Base-by-base conservation (phyloP, 30 jellyfish, hydroid and myxozoan genomes). In the Sanderia malayensis region DNA sequence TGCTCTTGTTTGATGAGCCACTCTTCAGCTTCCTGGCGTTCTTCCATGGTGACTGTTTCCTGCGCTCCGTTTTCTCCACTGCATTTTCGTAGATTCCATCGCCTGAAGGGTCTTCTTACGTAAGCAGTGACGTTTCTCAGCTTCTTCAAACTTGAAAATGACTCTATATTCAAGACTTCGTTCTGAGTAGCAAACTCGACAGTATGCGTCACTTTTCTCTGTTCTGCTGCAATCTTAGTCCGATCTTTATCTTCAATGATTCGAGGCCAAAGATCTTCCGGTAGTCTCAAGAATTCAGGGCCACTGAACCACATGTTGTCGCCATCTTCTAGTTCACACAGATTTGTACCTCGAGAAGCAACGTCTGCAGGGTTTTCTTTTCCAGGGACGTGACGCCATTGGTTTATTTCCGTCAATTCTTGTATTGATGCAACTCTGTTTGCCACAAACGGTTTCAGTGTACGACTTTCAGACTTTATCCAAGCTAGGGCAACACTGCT, bases 311-410 rank as follows among this genome's bases (percentile, higher is more conserved):
- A 67, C 67, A 17, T 53, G 25, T 46, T 52, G 32, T 74, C 77
- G 20, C 45, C 49, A 29, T 45, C 76, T 49, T 52, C 73, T 31
- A 79, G 32, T 41, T 79, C 77, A 7, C 41, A 27, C 4, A 79
- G 70, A 19, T 64, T 79, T 25, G 22, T 20, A 8, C 83, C 81
- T 55, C 85, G 70, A 31, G 79, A 37, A 25, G 79, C 79, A 13
- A 53, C 6, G 46, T 80, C 93, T 29, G 85, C 85, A 31, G 74
- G 76, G 32, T 69, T 67, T 32, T 44, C 71, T 29, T 80, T 80
- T 27, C 83, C 78, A 32, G 86, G 62, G 46, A 67, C 69, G 29
- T 80, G 81, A 17, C 61, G 64, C 93, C 93, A 80, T 37, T 79
- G 72, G 28, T 15, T 22, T 44, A 49, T 49, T 28, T 32, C 45